Percentiles rank a stretch among this genome's conserved stretches.
These are phyloP conservation scores for Epizoanthus fatuus DNA, from an alignment of 92 coral and sea anemone genomes.

Conservation along the genomic window DNA sequence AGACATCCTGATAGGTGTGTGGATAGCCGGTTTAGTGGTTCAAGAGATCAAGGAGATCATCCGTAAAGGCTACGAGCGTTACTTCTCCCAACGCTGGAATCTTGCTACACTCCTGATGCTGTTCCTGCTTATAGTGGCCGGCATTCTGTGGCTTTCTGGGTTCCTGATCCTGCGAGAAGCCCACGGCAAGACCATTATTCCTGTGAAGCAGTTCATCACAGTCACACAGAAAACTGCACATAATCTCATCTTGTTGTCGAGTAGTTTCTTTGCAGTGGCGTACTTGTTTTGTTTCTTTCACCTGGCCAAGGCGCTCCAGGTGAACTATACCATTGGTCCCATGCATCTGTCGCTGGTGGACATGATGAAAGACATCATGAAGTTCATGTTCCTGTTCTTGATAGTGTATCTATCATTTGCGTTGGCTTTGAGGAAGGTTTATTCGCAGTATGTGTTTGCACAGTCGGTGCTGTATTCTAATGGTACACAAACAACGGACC, in stretches of 20 bases:
- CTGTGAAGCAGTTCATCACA: slow-evolving; percentile 53
- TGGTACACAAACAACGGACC: neutral
- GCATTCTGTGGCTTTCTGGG: slow-evolving; percentile 78
- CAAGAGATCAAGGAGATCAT: slow-evolving; percentile 77
- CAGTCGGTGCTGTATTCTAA: slow-evolving; percentile 3
- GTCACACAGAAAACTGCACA: slow-evolving; percentile 30
- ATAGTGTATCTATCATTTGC: slow-evolving; percentile 78
- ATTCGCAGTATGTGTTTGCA: slow-evolving; percentile 77
- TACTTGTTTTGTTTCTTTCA: slow-evolving; percentile 81
- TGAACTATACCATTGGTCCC: slow-evolving; percentile 83
- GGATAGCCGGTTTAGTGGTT: slow-evolving; percentile 76
- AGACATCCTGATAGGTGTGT: slow-evolving; percentile 77
- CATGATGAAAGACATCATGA: slow-evolving; percentile 80
- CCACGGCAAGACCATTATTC: slow-evolving; percentile 36
- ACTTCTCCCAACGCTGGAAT: slow-evolving; percentile 92
- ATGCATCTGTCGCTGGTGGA: slow-evolving; percentile 83
- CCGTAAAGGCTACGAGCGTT: slow-evolving; percentile 78
- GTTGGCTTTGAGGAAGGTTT: slow-evolving; percentile 86
- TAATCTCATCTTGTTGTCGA: slow-evolving; percentile 23
- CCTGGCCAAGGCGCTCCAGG: slow-evolving; percentile 79
- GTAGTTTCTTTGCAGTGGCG: slow-evolving; percentile 81
- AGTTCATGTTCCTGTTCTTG: slow-evolving; percentile 80
- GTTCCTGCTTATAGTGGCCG: slow-evolving; percentile 71
- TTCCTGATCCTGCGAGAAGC: slow-evolving; percentile 43
- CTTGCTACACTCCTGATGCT: slow-evolving; percentile 83